These are phyloP conservation scores for Drosophila elegans DNA, from an alignment of 1,140 invertebrate genomes.

Conservation along the genomic window DNA sequence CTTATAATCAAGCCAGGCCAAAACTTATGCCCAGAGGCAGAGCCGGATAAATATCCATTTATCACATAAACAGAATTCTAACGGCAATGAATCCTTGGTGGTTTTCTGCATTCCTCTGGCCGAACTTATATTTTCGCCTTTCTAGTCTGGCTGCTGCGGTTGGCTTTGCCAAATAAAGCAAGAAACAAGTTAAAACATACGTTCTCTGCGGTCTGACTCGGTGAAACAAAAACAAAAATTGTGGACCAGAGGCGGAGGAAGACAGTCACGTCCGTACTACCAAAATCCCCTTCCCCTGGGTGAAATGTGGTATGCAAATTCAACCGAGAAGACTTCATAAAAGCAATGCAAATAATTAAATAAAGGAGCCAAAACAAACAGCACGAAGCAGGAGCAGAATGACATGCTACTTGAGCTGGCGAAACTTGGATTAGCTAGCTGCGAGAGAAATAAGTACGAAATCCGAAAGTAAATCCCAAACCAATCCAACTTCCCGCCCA, in stretches of 20 bases:
- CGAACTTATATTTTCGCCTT: slow-evolving; percentile 37
- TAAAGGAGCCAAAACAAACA: slow-evolving; percentile 47
- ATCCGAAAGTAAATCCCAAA: slow-evolving; percentile 35
- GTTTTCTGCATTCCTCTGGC: slow-evolving; percentile 21
- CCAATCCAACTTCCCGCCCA: slow-evolving; percentile 38
- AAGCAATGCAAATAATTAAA: slow-evolving; percentile 75
- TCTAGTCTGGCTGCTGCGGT: slow-evolving; percentile 42
- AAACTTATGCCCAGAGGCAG: slow-evolving; percentile 49
- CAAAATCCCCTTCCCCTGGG: neutral
- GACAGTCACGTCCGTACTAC: slow-evolving; percentile 47
- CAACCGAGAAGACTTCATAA: slow-evolving; percentile 44
- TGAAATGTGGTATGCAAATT: slow-evolving; percentile 59
- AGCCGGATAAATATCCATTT: slow-evolving; percentile 66
- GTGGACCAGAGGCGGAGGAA: slow-evolving; percentile 6
- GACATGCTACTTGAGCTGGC: slow-evolving; percentile 61
- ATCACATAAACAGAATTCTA: slow-evolving; percentile 50
- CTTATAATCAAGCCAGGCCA: slow-evolving; percentile 65
- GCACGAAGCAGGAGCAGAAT: slow-evolving; percentile 27
- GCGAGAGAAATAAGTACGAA: slow-evolving; percentile 45
- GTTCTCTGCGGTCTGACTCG: slow-evolving; percentile 48
- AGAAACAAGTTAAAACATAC: slow-evolving; percentile 57
- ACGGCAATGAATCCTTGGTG: slow-evolving; percentile 28
- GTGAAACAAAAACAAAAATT: slow-evolving; percentile 40
- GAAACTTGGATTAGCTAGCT: slow-evolving; percentile 65
- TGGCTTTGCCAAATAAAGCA: slow-evolving; percentile 50